Evolutionary conservation across 2,797 vertebrate species (phyloP).

Genomic region (Podarcis lilfordi): DNA sequence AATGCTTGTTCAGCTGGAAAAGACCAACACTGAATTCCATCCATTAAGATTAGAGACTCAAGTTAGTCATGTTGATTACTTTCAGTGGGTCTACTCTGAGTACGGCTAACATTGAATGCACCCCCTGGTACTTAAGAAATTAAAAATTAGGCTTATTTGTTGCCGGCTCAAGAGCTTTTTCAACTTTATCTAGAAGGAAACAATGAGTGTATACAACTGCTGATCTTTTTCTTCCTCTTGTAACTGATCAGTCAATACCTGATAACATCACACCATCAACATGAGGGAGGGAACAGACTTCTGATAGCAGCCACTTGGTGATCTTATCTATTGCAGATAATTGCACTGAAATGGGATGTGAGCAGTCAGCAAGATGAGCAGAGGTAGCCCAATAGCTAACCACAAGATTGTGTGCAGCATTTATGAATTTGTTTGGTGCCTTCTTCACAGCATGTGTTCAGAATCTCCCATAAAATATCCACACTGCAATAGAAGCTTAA

Average conservation of each 20-base stretch:
- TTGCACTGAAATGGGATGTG: slow-evolving; percentile 45
- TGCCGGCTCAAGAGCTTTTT: slow-evolving; percentile 16
- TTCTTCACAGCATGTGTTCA: neutral
- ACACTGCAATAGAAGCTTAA: slow-evolving; percentile 12
- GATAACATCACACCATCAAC: slow-evolving; percentile 72
- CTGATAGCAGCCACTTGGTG: slow-evolving; percentile 55
- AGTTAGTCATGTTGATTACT: no score
- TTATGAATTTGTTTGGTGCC: slow-evolving; percentile 28
- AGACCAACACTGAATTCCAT: no score
- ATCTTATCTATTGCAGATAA: slow-evolving; percentile 58
- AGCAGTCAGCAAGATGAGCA: slow-evolving; percentile 50
- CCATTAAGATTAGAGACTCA: no score
- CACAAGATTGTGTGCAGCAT: neutral
- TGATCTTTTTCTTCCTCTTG: slow-evolving; percentile 45
- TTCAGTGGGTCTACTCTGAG: no score
- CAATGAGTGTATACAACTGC: slow-evolving; percentile 20
- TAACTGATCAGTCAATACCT: slow-evolving; percentile 66
- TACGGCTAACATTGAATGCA: no score
- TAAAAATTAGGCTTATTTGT: slow-evolving; percentile 28
- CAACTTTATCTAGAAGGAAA: slow-evolving; percentile 27
- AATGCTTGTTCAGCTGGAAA: no score
- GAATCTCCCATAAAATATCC: slow-evolving; percentile 2
- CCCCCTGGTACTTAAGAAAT: slow-evolving; percentile 29
- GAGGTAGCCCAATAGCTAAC: neutral
- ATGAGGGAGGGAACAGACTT: slow-evolving; percentile 34